A percentile compares a stretch with the other conserved stretches of the same genome.
Evolutionary conservation across 2,797 vertebrate genomes (phyloP).

Genomic region (Oreochromis mossambicus): DNA sequence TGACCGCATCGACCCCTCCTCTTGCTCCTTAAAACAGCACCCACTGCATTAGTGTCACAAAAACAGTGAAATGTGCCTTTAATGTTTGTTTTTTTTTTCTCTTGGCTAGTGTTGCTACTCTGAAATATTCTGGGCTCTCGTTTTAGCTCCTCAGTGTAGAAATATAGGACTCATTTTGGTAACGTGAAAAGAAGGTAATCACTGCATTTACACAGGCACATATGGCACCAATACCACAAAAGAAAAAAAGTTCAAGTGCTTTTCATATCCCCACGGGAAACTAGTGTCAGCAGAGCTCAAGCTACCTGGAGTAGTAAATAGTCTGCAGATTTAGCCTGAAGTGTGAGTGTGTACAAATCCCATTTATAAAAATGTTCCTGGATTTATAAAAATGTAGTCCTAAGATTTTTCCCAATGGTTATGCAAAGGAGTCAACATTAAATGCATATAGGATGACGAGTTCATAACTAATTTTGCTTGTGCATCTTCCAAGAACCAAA

Average conservation of each 20-base stretch:
- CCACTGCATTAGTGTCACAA: constrained; percentile 10
- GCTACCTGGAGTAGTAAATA: not conserved
- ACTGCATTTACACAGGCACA: not conserved
- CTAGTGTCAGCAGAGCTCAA: not conserved
- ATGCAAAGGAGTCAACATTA: not conserved
- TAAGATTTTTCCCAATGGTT: not conserved
- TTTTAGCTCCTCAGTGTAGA: not conserved
- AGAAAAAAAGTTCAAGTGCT: not conserved
- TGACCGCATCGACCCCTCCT: not conserved
- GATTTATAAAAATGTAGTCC: not conserved
- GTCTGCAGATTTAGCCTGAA: not conserved
- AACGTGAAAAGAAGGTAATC: not conserved
- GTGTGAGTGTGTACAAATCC: not conserved
- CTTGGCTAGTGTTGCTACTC: constrained; percentile 29
- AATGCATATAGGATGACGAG: not conserved
- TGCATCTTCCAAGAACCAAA: not conserved
- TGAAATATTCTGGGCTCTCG: not conserved
- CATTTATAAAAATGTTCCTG: not conserved
- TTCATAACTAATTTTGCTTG: not conserved
- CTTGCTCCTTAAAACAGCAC: constrained; percentile 19
- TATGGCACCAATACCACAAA: not conserved
- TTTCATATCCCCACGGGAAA: not conserved
- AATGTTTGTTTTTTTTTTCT: not conserved
- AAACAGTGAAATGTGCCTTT: constrained; percentile 24
- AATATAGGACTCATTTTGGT: constrained; percentile 22